Conservation (phyloP, 2,797 vertebrate genomes). For the Selene dorsalis region DNA sequence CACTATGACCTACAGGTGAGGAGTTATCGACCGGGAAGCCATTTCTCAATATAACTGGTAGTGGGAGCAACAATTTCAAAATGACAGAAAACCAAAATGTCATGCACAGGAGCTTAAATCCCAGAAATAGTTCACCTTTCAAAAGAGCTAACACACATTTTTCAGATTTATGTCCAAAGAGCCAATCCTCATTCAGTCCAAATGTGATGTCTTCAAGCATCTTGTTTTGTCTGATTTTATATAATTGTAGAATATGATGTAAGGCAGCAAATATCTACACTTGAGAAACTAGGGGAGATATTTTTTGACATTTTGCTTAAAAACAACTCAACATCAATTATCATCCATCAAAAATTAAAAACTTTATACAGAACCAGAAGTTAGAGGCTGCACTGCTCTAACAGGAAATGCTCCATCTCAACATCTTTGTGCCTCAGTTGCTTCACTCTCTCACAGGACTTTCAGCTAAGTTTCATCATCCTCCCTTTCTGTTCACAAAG, state of each 20-base stretch:
- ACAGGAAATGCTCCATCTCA: slow-evolving; percentile 35
- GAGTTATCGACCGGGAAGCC: background rate
- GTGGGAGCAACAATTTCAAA: background rate
- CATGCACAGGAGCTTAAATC: background rate
- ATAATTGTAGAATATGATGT: background rate
- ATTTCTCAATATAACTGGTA: background rate
- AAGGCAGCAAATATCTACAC: background rate
- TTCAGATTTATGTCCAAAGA: too few relatives aligned
- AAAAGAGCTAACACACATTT: too few relatives aligned
- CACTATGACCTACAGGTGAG: background rate
- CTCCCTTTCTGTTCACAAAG: slow-evolving; percentile 14
- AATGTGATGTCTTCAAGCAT: background rate
- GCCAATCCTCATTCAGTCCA: background rate
- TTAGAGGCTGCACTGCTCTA: background rate
- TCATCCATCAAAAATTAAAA: background rate
- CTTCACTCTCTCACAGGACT: slow-evolving; percentile 41
- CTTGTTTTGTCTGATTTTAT: background rate
- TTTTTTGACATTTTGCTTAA: background rate
- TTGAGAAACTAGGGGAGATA: background rate
- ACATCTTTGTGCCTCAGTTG: slow-evolving; percentile 25
- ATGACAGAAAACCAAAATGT: background rate
- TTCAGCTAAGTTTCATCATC: slow-evolving; percentile 69
- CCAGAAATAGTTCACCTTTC: background rate
- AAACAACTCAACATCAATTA: too few relatives aligned
- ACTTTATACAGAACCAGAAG: slow-evolving; percentile 12